These are phyloP conservation scores for Rhagonycha fulva DNA, from an alignment of 2,888 invertebrate genomes.

Conservation along the genomic window DNA sequence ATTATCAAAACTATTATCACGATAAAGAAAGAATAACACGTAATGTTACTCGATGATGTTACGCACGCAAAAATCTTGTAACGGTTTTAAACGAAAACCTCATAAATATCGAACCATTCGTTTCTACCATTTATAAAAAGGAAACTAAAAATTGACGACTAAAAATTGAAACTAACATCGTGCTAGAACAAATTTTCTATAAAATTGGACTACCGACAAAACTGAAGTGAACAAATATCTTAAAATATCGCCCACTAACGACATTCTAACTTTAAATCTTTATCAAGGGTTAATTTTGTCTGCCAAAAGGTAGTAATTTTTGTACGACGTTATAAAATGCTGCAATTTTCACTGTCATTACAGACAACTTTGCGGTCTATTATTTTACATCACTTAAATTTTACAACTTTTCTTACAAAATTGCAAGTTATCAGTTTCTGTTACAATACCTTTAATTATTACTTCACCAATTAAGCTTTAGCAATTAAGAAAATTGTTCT, in stretches of 20 bases:
- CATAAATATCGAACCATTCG: background rate
- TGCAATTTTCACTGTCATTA: background rate
- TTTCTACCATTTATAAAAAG: too few relatives aligned
- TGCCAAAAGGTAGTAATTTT: background rate
- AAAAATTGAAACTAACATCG: background rate
- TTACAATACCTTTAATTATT: background rate
- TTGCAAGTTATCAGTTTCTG: background rate
- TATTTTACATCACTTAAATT: background rate
- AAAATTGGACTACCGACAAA: background rate
- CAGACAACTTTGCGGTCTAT: background rate
- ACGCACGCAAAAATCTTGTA: slow-evolving; percentile 10
- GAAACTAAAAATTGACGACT: background rate
- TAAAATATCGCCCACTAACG: slow-evolving; percentile 1
- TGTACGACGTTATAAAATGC: background rate
- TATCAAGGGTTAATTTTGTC: slow-evolving; percentile 4
- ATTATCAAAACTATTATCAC: slow-evolving; percentile 13
- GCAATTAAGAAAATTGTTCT: background rate
- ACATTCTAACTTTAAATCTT: slow-evolving; percentile 5
- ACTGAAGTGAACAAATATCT: background rate
- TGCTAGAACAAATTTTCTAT: background rate
- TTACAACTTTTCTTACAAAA: background rate
- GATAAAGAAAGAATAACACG: slow-evolving; percentile 13
- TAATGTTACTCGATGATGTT: slow-evolving; percentile 9
- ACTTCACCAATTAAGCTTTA: background rate
- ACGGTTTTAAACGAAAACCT: background rate